A percentile compares a stretch with the other conserved stretches of the same genome.
Evolutionary conservation across 2,113 vertebrate species (phyloP).

Genomic region (Acinonyx jubatus): DNA sequence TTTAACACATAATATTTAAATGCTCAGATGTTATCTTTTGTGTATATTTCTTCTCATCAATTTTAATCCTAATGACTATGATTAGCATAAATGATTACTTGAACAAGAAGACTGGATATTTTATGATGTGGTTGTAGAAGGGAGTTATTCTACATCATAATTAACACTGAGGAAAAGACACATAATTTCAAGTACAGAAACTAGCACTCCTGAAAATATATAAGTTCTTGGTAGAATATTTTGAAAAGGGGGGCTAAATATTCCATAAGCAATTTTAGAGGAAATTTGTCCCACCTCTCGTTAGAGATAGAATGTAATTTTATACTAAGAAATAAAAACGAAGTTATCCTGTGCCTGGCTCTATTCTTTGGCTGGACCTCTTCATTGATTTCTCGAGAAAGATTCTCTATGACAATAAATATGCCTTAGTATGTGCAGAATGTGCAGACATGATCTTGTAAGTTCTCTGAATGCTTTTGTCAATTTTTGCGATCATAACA

Average conservation of each 20-base stretch:
- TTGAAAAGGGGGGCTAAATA: neutral
- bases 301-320: neutral
- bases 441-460: neutral
- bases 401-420: neutral
- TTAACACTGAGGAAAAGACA: neutral
- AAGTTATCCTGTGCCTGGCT: neutral
- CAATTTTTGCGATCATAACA: neutral
- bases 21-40: conserved; percentile 42
- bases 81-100: conserved; percentile 45
- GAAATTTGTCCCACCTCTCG: neutral
- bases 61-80: neutral
- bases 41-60: conserved; percentile 31
- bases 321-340: neutral
- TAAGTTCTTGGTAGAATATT: neutral
- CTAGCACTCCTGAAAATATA: neutral
- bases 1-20: conserved; percentile 58
- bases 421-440: neutral
- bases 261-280: neutral
- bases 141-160: conserved; percentile 10
- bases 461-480: neutral
- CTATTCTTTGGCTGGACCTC: neutral
- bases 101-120: neutral
- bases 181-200: neutral
- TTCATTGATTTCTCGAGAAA: conserved; percentile 17
- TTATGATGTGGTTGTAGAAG: conserved; percentile 20